Conservation (phyloP, 2,113 vertebrate genomes). For the Zapornia atra region DNA sequence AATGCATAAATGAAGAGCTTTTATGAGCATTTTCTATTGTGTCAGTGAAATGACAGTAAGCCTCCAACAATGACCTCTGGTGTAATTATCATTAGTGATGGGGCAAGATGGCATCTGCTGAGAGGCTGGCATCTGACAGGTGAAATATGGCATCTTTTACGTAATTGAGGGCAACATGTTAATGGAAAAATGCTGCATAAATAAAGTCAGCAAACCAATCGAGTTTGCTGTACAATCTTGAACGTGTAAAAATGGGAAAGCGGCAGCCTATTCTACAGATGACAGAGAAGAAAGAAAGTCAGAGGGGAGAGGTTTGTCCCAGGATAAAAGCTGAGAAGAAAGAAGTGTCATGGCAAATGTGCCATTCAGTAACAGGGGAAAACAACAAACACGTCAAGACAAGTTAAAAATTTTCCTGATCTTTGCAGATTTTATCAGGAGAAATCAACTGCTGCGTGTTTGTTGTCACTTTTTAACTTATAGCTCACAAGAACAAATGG, state of each 20-base stretch:
- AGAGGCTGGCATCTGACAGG: slow-evolving; percentile 26
- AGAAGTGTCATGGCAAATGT: background rate
- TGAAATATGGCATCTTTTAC: slow-evolving; percentile 25
- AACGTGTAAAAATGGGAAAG: background rate
- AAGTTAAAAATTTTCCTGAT: background rate
- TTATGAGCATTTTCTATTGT: background rate
- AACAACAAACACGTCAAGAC: background rate
- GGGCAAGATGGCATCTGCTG: slow-evolving; percentile 23
- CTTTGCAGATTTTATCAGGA: background rate
- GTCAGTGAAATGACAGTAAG: background rate
- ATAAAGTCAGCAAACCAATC: background rate
- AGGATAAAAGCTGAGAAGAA: background rate
- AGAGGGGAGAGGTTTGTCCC: background rate
- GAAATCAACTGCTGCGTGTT: background rate
- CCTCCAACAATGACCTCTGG: background rate
- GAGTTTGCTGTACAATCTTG: background rate
- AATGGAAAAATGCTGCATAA: background rate
- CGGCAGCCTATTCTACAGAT: background rate
- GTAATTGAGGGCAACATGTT: slow-evolving; percentile 5
- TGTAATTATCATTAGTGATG: background rate
- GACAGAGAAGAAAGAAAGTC: background rate
- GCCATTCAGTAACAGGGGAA: background rate
- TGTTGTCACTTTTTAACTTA: background rate
- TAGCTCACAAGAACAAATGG: background rate
- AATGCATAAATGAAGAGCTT: slow-evolving; percentile 15